phyloP scores from a whole-genome alignment of 1,140 invertebrate species.

The Bombus turneri region DNA sequence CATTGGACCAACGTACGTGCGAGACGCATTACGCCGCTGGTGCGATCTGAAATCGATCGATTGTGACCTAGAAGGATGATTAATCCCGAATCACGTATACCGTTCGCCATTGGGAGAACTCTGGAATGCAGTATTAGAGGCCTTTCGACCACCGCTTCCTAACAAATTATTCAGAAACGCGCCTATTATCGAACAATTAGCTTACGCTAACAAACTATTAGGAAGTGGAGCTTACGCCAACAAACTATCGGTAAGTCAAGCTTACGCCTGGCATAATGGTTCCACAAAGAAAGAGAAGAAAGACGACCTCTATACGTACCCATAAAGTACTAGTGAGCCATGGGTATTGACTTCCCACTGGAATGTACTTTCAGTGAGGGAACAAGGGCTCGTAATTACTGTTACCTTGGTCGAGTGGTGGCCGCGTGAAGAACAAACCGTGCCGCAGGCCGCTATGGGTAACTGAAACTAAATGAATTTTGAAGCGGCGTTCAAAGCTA shows the following conservation, averaged over 20 bases:
- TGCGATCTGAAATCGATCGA: conserved; percentile 61
- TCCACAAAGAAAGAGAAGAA: not conserved
- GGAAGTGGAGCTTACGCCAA: not conserved
- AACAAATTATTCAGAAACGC: not conserved
- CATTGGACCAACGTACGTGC: conserved; percentile 44
- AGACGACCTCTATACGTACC: not conserved
- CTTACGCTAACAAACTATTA: not conserved
- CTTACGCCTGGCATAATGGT: not conserved
- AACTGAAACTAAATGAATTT: conserved; percentile 62
- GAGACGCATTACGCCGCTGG: conserved; percentile 53
- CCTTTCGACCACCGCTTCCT: not conserved
- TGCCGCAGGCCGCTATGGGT: conserved; percentile 19
- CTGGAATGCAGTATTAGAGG: not conserved
- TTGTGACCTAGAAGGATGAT: conserved; percentile 62
- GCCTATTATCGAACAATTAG: not conserved
- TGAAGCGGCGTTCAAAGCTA: conserved; percentile 46
- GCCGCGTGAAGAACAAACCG: conserved; percentile 48
- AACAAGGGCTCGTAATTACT: conserved; percentile 36
- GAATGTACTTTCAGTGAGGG: not conserved
- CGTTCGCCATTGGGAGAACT: conserved; percentile 32
- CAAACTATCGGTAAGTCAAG: not conserved
- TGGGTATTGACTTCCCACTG: not conserved
- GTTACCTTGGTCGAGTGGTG: conserved; percentile 33
- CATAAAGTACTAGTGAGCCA: not conserved
- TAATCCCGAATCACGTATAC: conserved; percentile 41